phyloP scores from a whole-genome alignment of 2,888 invertebrate species.

The Schrankia costaestrigalis region DNA sequence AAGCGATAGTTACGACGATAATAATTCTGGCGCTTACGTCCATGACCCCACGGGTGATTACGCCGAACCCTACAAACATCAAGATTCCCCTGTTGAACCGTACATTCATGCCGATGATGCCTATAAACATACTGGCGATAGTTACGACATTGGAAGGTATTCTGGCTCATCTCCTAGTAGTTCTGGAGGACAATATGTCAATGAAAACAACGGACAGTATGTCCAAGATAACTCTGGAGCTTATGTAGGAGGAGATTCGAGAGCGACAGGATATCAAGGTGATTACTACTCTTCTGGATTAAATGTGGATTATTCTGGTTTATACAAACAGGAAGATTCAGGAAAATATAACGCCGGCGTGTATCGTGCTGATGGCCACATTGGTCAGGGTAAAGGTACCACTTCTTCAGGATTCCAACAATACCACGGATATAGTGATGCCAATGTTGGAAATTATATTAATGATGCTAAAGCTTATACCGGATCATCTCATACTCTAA shows the following conservation, averaged over 20 bases:
- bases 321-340: constrained; percentile 47
- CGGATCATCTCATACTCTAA: constrained; percentile 64
- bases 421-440: constrained; percentile 50
- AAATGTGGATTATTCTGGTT: constrained; percentile 44
- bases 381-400: constrained; percentile 38
- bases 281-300: constrained; percentile 34
- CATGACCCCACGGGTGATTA: constrained; percentile 72
- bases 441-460: constrained; percentile 56
- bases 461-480: constrained; percentile 54
- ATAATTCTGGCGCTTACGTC: constrained; percentile 67
- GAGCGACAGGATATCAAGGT: constrained; percentile 27
- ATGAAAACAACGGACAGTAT: constrained; percentile 44
- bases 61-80: constrained; percentile 66
- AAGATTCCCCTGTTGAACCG: constrained; percentile 56
- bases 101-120: constrained; percentile 55
- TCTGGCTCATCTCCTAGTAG: constrained; percentile 11
- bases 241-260: constrained; percentile 31
- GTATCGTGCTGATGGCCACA: constrained; percentile 54
- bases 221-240: constrained; percentile 51
- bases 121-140: constrained; percentile 52
- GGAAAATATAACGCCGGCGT: constrained; percentile 56
- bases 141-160: constrained; percentile 45
- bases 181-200: constrained; percentile 19
- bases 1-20: constrained; percentile 46
- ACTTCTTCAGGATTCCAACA: constrained; percentile 21